phyloP scores from a whole-genome alignment of 2,797 vertebrate species.

The Leptatherina wallacei region DNA sequence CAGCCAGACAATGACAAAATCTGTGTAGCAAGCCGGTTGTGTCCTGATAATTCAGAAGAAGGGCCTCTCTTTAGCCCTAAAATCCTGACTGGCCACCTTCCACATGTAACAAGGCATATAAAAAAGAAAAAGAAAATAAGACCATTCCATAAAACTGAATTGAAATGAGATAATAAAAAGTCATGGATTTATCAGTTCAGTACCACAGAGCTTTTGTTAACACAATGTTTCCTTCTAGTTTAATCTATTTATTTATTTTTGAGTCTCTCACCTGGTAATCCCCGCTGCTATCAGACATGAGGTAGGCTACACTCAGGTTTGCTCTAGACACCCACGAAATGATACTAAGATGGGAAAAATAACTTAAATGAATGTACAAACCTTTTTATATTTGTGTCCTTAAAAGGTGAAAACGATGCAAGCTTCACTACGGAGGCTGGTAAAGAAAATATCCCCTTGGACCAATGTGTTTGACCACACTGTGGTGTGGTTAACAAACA shows the following conservation, averaged over 20 bases:
- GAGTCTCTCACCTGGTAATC: not conserved
- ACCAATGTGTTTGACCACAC: constrained; percentile 1
- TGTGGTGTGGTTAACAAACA: not conserved
- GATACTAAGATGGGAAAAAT: not conserved
- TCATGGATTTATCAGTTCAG: not conserved
- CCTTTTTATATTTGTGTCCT: not conserved
- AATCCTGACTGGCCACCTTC: not conserved
- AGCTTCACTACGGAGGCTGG: not conserved
- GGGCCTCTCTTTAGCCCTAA: not conserved
- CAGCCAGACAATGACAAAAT: not conserved
- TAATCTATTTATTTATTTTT: not conserved
- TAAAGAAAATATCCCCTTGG: not conserved
- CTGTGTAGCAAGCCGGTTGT: not conserved
- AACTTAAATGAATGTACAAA: not conserved
- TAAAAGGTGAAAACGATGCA: not conserved
- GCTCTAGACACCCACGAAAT: too few relatives aligned
- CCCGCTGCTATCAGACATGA: too few relatives aligned
- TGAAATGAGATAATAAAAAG: not conserved
- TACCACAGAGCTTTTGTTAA: not conserved
- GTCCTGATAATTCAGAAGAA: not conserved
- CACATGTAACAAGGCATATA: not conserved
- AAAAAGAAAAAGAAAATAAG: not conserved
- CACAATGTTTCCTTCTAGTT: not conserved
- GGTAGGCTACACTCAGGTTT: too few relatives aligned
- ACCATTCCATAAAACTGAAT: not conserved